phyloP scores from a whole-genome alignment of 2,888 invertebrate species.

The Sturmia bella region DNA sequence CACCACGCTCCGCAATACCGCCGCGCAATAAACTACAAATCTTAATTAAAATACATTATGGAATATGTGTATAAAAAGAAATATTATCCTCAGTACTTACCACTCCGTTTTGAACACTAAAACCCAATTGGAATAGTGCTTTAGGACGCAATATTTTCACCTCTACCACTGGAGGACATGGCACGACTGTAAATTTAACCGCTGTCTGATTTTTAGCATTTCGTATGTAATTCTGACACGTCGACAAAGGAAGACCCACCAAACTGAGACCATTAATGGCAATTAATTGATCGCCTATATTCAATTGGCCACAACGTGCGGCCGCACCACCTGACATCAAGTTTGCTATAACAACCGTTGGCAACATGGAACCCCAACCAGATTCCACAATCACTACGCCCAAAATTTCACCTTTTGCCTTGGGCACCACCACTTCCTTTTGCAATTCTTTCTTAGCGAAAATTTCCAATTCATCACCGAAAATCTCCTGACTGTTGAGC shows the following conservation, averaged over 20 bases:
- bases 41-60: constrained; percentile 82
- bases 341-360: constrained; percentile 99
- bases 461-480: constrained; percentile 99
- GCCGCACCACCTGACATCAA: constrained; percentile 98
- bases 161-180: constrained; percentile 99
- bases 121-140: constrained; percentile 99
- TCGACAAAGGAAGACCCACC: constrained; percentile 97
- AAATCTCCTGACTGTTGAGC: constrained; percentile 99
- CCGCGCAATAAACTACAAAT: constrained; percentile 98
- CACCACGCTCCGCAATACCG: constrained; percentile 99
- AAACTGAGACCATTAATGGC: constrained; percentile 99
- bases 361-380: constrained; percentile 99
- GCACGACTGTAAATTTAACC: constrained; percentile 99
- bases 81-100: constrained; percentile 83
- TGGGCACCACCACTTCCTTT: constrained; percentile 99
- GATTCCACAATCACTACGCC: constrained; percentile 99
- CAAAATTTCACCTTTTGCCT: constrained; percentile 97
- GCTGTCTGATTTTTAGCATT: constrained; percentile 99
- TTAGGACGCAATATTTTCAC: constrained; percentile 99
- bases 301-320: constrained; percentile 97
- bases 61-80: neutral
- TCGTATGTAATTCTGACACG: constrained; percentile 99
- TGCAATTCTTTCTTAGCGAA: constrained; percentile 99
- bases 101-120: constrained; percentile 99
- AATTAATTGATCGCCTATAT: constrained; percentile 99